Evolutionary conservation across 1,140 invertebrate species (phyloP).

Genomic region (Aporrectodea caliginosa): DNA sequence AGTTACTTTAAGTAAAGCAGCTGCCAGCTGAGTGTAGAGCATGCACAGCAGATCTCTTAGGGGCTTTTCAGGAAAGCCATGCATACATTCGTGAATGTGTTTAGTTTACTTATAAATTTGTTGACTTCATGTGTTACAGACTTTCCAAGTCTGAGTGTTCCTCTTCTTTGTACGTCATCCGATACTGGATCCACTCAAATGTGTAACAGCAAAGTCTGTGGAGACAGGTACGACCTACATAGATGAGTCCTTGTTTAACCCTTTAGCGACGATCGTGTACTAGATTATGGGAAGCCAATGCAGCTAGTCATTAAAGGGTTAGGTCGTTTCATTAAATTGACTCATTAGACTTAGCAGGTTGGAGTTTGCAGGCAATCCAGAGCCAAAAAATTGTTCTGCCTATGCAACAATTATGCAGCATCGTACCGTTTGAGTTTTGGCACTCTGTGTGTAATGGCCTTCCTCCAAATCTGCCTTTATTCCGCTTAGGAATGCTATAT

Average conservation of each 20-base stretch:
- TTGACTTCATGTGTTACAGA: background rate
- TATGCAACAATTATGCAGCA: background rate
- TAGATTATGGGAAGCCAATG: background rate
- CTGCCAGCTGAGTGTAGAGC: background rate
- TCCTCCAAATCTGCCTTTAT: too few relatives aligned
- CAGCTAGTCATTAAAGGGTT: background rate
- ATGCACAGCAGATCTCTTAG: background rate
- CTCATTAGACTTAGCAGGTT: too few relatives aligned
- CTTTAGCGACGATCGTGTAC: too few relatives aligned
- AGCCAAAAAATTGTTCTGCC: background rate
- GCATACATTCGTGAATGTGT: background rate
- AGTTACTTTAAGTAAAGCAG: background rate
- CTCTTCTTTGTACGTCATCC: background rate
- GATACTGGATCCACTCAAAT: constrained; percentile 21
- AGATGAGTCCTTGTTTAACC: too few relatives aligned
- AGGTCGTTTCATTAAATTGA: too few relatives aligned
- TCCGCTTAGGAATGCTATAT: too few relatives aligned
- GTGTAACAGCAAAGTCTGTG: constrained; percentile 70
- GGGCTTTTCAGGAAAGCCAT: background rate
- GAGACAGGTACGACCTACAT: constrained; percentile 60
- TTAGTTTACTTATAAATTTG: background rate
- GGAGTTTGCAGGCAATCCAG: too few relatives aligned
- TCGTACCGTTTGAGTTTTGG: too few relatives aligned
- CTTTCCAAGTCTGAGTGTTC: background rate
- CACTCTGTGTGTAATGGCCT: too few relatives aligned